Evolutionary conservation across 2,888 invertebrate genomes (phyloP), one percentile per base, ranked within the genome.

Genomic region (Volucella bombylans): DNA sequence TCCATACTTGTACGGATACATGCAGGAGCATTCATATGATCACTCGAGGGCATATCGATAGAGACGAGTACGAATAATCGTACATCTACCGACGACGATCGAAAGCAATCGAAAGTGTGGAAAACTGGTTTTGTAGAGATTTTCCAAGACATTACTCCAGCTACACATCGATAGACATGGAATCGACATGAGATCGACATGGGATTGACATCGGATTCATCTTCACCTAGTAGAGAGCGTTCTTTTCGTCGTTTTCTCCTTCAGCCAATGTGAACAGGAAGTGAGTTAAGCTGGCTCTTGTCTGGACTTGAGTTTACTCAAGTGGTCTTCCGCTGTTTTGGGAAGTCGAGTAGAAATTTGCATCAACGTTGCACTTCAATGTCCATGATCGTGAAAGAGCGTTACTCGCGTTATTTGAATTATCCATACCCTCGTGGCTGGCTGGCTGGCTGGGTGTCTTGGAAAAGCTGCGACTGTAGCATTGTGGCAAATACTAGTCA

Each of bases 211-310:
- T 23, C 12, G 69, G 73, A 69, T 73, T 52, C 82, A 59, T 82
- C 82, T 82, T 82, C 82, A 82, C 78, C 78, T 52, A 82, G 59
- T 14, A 10, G 49, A 67, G 71, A 23, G 23, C 18, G 15, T 73
- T 67, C 54, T 71, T 61, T 18, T 65, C 57, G 12, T 31, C 54
- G 52, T 43, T 31, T 31, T 31, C 31, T 31, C 6, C 31, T 31
- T 31, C 31, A 31, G 31, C 1, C 31, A 64, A 18, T 39, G 41
- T 61, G 52, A 62, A 12, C 78, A 73, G 82, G 78, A 82, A 82
- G 73, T 76, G 62, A 55, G n/a, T 31, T 55, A 38, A 55, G 55
- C 31, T 12, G 50, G 12, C 43, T 61, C 54, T 47, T 73, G 73
- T 57, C 68, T 73, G 67, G 72, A 50, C 67, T 72, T 12, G 38